phyloP scores from a whole-genome alignment of 2,113 vertebrate genomes.

The Limnothrissa miodon region DNA sequence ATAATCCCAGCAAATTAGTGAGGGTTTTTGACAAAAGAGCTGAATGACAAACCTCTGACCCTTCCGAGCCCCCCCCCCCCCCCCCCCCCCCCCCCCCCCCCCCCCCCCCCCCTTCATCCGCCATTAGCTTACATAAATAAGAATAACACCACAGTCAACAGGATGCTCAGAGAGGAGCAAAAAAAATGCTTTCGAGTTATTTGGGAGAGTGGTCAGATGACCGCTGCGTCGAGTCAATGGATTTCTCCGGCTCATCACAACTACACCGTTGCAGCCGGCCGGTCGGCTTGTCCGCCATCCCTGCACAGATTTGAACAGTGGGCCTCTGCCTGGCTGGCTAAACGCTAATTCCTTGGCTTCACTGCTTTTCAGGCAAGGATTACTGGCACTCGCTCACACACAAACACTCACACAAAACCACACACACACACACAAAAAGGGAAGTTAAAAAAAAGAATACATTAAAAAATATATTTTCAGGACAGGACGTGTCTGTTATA shows the following conservation, averaged over 20 bases:
- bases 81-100: background rate
- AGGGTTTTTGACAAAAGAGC: background rate
- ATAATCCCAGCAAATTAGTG: slow-evolving; percentile 12
- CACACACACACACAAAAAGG: background rate
- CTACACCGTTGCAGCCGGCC: background rate
- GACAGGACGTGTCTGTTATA: background rate
- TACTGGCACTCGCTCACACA: background rate
- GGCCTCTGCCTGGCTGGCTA: background rate
- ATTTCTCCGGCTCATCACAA: slow-evolving; percentile 5
- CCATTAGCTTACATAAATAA: background rate
- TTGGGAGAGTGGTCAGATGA: slow-evolving; percentile 8
- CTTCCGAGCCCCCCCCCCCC: background rate
- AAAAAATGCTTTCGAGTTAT: background rate
- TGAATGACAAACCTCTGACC: background rate
- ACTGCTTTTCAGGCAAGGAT: slow-evolving; percentile 10
- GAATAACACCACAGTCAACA: background rate
- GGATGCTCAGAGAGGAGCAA: background rate
- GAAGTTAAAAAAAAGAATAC: background rate
- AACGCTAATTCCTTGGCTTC: slow-evolving; percentile 19
- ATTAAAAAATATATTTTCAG: background rate
- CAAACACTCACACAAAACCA: background rate
- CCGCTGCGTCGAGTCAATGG: background rate
- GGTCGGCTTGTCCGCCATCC: background rate
- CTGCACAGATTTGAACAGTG: background rate
- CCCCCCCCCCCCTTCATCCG: background rate